Percentiles rank a stretch among this genome's conserved stretches.
Evolutionary conservation across 2,888 invertebrate species (phyloP).

Genomic region (Prosapia bicincta): DNA sequence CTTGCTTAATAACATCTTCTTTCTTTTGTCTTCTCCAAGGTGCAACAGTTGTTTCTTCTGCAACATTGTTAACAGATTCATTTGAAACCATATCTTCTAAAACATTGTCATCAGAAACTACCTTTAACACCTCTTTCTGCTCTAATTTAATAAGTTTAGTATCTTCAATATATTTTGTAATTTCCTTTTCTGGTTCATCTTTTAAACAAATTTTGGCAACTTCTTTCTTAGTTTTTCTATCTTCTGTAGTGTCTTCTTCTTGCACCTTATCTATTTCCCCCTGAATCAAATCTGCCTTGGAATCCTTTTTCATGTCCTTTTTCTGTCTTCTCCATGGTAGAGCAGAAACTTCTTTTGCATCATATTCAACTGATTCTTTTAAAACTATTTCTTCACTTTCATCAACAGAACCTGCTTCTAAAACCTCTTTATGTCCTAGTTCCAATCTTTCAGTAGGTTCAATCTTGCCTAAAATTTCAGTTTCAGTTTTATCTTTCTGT

Average conservation of each 20-base stretch:
- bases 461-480: background rate
- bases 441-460: background rate
- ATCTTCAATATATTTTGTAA: no score
- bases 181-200: no score
- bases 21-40: constrained; percentile 11
- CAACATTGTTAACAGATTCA: background rate
- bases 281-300: no score
- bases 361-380: background rate
- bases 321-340: background rate
- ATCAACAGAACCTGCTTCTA: background rate
- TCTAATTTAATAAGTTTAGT: no score
- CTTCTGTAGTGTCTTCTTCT: constrained; percentile 37
- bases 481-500: background rate
- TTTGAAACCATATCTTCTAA: background rate
- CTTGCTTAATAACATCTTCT: background rate
- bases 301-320: background rate
- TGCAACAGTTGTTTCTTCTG: background rate
- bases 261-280: constrained; percentile 9
- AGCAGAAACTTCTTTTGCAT: background rate
- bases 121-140: no score
- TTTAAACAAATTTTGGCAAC: constrained; percentile 30
- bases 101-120: background rate
- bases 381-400: constrained; percentile 4
- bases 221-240: constrained; percentile 31
- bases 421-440: no score